Conservation (phyloP, 37 sponge, comb jelly and placozoan species). For the Amphimedon queenslandica region DNA sequence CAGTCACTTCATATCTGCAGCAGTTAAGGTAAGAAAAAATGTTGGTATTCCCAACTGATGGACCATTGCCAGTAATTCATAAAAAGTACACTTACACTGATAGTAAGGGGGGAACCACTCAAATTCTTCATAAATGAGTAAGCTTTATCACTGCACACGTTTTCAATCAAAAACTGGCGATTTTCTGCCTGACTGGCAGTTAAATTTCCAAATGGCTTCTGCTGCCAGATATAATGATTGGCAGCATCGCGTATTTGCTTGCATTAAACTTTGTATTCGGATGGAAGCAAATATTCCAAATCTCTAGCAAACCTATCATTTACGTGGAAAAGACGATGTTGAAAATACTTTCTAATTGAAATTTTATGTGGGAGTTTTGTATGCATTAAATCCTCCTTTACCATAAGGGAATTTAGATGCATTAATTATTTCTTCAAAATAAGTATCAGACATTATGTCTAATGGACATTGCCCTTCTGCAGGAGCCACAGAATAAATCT, state of each 20-base stretch:
- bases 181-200: background rate
- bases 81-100: constrained; percentile 4
- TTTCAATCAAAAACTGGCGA: background rate
- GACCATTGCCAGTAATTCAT: constrained; percentile 17
- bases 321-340: constrained; percentile 15
- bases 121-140: constrained; percentile 24
- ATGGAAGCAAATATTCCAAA: constrained; percentile 27
- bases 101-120: constrained; percentile 6
- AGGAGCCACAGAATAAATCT: constrained; percentile 1
- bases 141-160: constrained; percentile 1
- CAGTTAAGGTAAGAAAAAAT: constrained; percentile 13
- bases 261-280: constrained; percentile 23
- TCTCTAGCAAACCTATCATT: constrained; percentile 30
- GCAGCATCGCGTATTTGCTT: constrained; percentile 22
- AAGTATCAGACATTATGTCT: constrained; percentile 13
- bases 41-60: constrained; percentile 21
- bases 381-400: constrained; percentile 11
- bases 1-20: constrained; percentile 11
- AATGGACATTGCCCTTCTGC: constrained; percentile 22
- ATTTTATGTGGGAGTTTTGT: constrained; percentile 10
- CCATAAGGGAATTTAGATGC: constrained; percentile 22
- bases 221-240: constrained; percentile 10
- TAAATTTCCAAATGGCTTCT: background rate
- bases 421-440: constrained; percentile 26
- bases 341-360: constrained; percentile 28